phyloP scores from a whole-genome alignment of 2,113 vertebrate species.

The Phalacrocorax aristotelis region DNA sequence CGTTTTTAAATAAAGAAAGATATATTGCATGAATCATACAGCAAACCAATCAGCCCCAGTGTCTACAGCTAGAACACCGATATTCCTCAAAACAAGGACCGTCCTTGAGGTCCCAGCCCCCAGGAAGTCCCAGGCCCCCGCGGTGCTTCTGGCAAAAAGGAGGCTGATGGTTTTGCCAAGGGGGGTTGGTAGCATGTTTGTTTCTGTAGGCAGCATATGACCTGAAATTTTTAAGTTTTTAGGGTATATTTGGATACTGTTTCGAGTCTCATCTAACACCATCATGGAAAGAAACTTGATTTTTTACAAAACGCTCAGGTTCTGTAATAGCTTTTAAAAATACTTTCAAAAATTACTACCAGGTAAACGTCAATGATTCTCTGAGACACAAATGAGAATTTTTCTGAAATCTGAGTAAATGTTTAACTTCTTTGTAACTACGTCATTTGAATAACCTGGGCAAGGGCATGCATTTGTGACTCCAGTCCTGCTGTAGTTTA shows the following conservation, averaged over 20 bases:
- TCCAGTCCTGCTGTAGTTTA: not conserved
- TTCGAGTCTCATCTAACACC: not conserved
- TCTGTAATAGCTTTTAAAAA: not conserved
- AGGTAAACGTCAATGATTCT: not conserved
- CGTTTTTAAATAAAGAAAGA: not conserved
- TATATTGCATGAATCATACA: too few species aligned
- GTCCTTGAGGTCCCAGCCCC: not conserved
- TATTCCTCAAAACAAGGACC: not conserved
- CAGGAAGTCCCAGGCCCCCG: rapidly evolving
- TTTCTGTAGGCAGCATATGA: not conserved
- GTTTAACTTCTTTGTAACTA: not conserved
- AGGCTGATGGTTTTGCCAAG: not conserved
- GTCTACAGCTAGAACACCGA: not conserved
- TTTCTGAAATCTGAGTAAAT: not conserved
- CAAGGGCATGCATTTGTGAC: not conserved
- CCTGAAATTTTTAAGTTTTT: not conserved
- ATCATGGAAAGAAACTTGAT: not conserved
- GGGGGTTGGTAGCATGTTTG: rapidly evolving
- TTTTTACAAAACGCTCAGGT: not conserved
- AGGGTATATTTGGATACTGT: not conserved
- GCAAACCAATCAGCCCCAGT: not conserved
- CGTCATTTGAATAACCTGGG: not conserved
- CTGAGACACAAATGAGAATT: not conserved
- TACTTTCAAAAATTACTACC: not conserved
- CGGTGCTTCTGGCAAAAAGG: not conserved